These are phyloP conservation scores for Meiosimyza platycephala DNA, from an alignment of 2,888 invertebrate genomes.

Conservation along the genomic window DNA sequence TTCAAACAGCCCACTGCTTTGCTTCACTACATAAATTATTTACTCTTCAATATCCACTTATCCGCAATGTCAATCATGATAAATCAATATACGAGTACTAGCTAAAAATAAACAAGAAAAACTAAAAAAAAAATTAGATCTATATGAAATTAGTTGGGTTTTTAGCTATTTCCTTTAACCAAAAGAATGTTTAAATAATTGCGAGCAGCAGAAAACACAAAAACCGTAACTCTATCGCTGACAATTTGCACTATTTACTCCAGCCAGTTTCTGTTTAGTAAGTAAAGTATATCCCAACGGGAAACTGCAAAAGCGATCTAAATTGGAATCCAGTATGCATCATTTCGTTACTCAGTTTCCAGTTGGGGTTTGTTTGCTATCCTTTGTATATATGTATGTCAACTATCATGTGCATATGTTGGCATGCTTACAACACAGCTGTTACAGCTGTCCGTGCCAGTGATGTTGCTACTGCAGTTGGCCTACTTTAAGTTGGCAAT, in stretches of 20 bases:
- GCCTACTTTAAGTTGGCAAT: too few relatives aligned
- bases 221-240: not conserved
- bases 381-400: not conserved
- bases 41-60: too few relatives aligned
- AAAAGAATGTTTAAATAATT: not conserved
- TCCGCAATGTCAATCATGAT: not conserved
- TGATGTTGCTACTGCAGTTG: too few relatives aligned
- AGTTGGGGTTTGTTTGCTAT: too few relatives aligned
- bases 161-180: not conserved
- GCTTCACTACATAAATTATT: too few relatives aligned
- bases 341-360: too few relatives aligned
- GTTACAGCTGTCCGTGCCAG: constrained; percentile 14
- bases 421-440: not conserved
- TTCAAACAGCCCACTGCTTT: too few relatives aligned
- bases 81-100: constrained; percentile 12
- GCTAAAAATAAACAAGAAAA: not conserved
- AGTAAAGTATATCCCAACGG: too few relatives aligned
- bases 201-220: not conserved
- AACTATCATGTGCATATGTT: not conserved
- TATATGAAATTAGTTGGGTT: not conserved
- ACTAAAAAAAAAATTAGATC: not conserved
- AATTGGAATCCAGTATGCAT: too few relatives aligned
- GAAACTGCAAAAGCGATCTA: too few relatives aligned
- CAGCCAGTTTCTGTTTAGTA: too few relatives aligned
- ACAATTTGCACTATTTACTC: not conserved